Base-by-base conservation (phyloP, 2,797 vertebrate genomes). In the Crypturellus tataupa region DNA sequence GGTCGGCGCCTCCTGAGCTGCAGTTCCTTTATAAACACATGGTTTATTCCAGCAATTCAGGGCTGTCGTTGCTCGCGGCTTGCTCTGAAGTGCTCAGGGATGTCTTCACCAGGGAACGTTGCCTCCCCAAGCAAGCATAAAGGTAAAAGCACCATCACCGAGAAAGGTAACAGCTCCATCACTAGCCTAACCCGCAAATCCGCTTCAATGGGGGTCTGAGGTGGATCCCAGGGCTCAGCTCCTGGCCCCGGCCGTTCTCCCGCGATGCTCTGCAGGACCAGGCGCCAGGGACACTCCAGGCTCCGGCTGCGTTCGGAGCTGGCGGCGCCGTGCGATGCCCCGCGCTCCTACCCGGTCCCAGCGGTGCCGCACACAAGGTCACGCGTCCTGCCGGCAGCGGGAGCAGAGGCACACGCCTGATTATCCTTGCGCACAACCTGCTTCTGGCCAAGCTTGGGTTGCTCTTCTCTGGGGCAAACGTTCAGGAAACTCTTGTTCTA, bases 341-440 rank as follows among this genome's bases (percentile, higher is more conserved):
- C 0, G 1, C 7, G 44, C 4, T 47, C 80, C 83, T 91, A 60
- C 89, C 81, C 94, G 89, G 51, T 91, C 90, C 72, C 85, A 71
- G 72, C 63, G 75, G 70, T 79, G 8, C 77, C 82, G 86, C 33
- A 37, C 73, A 78, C 69, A n/a, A 39, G 73, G 92, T 80, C 70
- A 60, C 84, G 79, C 86, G 77, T 75, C 82, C 49, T 29, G 40
- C 44, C 5, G 3, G 39, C 0, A 2, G 27, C 4, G 25, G 55
- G 7, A 78, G 33, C 37, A 78, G 79, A 65, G 5, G 72, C 58
- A 59, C 62, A 62, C 7, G 68, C 68, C 33, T 56, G 64, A 86
- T 80, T 91, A 90, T 40, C 85, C 90, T 76, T 77, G 78, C 63
- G 47, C 3, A 7, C 40, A 88, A 55, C 67, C 90, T 59, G 20